phyloP scores from a whole-genome alignment of 2,797 vertebrate species.

The Chrysolophus pictus region DNA sequence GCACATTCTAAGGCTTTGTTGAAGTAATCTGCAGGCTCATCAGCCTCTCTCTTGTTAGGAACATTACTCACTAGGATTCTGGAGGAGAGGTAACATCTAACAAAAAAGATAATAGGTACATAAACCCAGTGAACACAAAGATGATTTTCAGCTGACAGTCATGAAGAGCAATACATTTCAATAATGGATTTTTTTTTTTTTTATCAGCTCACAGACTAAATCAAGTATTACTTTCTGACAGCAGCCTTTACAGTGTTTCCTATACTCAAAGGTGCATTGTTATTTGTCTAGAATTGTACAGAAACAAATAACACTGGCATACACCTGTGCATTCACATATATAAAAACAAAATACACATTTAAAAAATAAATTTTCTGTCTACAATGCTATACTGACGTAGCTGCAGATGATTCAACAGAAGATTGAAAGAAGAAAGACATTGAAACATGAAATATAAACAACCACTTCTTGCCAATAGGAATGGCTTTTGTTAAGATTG shows the following conservation, averaged over 20 bases:
- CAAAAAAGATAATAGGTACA: background rate
- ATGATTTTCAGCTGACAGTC: background rate
- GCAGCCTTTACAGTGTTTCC: background rate
- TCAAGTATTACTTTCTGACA: background rate
- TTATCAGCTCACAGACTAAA: background rate
- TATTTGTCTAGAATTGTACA: background rate
- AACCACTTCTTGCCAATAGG: background rate
- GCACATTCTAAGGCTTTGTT: background rate
- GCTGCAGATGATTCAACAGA: background rate
- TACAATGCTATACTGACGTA: background rate
- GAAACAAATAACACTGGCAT: background rate
- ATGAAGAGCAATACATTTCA: rapidly evolving
- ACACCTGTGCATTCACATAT: background rate
- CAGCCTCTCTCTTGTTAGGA: background rate
- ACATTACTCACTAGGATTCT: background rate
- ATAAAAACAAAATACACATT: background rate
- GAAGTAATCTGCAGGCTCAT: background rate
- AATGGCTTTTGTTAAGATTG: background rate
- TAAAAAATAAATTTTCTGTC: background rate
- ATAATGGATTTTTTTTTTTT: background rate
- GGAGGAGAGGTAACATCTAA: background rate
- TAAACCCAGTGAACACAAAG: background rate
- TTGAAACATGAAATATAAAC: background rate
- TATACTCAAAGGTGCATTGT: background rate
- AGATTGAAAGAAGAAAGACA: background rate